Percentiles rank a stretch among this genome's conserved stretches.
phyloP scores from a whole-genome alignment of 2,797 vertebrate species.

The Pseudomugil gertrudae region DNA sequence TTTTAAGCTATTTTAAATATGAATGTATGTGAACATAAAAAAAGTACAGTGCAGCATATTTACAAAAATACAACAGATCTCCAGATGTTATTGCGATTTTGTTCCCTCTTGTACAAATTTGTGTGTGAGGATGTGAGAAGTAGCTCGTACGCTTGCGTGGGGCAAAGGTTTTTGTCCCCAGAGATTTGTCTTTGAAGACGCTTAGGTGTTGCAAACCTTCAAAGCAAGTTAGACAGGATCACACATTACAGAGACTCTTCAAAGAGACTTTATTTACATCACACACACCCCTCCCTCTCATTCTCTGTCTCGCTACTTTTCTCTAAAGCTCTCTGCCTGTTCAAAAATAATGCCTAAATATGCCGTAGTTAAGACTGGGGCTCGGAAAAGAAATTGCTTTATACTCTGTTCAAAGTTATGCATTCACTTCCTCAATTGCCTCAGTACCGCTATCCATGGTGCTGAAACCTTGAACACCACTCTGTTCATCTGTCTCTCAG shows the following conservation, averaged over 20 bases:
- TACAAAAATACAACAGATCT: slow-evolving; percentile 1
- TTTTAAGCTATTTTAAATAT: not conserved
- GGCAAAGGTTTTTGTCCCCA: slow-evolving; percentile 43
- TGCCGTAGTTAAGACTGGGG: slow-evolving; percentile 39
- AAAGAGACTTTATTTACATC: slow-evolving; percentile 75
- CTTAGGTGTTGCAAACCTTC: slow-evolving; percentile 68
- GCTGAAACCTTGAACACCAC: slow-evolving; percentile 25
- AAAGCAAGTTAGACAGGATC: slow-evolving; percentile 66
- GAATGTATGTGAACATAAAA: not conserved
- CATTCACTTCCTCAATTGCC: slow-evolving; percentile 1
- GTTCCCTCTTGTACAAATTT: slow-evolving; percentile 5
- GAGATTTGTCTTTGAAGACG: slow-evolving; percentile 65
- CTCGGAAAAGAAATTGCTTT: slow-evolving; percentile 8
- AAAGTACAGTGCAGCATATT: not conserved
- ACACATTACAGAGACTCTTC: slow-evolving; percentile 63
- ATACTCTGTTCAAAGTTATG: slow-evolving; percentile 12
- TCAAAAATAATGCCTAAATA: slow-evolving; percentile 44
- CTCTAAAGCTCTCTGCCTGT: slow-evolving; percentile 49
- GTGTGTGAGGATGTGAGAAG: slow-evolving; percentile 14
- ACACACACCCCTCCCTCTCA: slow-evolving; percentile 10
- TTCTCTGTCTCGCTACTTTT: slow-evolving; percentile 25
- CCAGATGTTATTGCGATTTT: slow-evolving; percentile 3
- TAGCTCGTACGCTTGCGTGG: slow-evolving; percentile 39
- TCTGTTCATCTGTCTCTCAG: not conserved
- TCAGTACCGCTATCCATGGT: slow-evolving; percentile 33